A percentile compares a stretch with the other conserved stretches of the same genome.
phyloP scores from a whole-genome alignment of 2,797 vertebrate genomes.

The Myoxocephalus aenaeus region DNA sequence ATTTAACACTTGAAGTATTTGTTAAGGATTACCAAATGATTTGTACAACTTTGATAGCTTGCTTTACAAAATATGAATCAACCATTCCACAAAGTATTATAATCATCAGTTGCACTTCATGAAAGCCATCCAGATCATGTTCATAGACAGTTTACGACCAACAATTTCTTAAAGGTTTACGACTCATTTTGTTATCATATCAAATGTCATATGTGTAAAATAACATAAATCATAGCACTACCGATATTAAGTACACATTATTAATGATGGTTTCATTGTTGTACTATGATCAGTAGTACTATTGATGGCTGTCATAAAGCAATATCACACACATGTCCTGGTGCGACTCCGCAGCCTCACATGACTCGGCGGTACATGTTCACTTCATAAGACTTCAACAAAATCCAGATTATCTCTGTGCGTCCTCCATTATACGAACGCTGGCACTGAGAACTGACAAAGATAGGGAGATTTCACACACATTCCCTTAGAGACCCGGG shows the following conservation, averaged over 20 bases:
- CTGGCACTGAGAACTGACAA: conserved; percentile 59
- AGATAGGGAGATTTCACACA: conserved; percentile 58
- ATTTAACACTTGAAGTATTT: not conserved
- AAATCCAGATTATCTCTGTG: conserved; percentile 52
- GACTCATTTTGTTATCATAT: too few relatives aligned
- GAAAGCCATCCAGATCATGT: not conserved
- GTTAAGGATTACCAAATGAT: not conserved
- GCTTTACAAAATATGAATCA: not conserved
- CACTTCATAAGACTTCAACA: conserved; percentile 31
- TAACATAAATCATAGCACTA: not conserved
- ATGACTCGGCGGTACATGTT: conserved; percentile 1
- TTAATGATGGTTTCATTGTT: not conserved
- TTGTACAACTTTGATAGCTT: not conserved
- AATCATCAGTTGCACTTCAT: not conserved
- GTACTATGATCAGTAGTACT: not conserved
- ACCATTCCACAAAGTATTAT: not conserved
- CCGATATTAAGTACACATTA: not conserved
- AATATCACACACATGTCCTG: not conserved
- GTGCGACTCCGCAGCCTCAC: conserved; percentile 19
- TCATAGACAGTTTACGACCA: too few relatives aligned
- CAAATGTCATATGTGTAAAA: not conserved
- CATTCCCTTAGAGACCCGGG: conserved; percentile 50
- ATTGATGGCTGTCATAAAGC: not conserved
- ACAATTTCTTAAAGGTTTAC: too few relatives aligned
- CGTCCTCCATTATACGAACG: conserved; percentile 60